A percentile compares a stretch with the other conserved stretches of the same genome.
phyloP scores from a whole-genome alignment of 2,888 invertebrate species.

The Caenorhabditis virilis region DNA sequence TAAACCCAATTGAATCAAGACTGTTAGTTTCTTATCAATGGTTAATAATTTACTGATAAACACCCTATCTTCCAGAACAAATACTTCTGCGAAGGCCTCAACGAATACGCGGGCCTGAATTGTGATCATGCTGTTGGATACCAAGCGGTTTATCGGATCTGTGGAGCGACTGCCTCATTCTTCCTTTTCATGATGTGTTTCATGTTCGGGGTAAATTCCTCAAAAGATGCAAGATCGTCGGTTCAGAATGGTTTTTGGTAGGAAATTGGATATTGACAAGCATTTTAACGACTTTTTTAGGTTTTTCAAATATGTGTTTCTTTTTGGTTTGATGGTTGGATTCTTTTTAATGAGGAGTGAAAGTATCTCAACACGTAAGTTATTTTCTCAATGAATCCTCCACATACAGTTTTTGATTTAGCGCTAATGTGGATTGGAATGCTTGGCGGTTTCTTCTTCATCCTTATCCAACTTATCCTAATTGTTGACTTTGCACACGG shows the following conservation, averaged over 20 bases:
- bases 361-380: slow-evolving; percentile 71
- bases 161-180: slow-evolving; percentile 90
- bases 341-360: slow-evolving; percentile 92
- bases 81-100: slow-evolving; percentile 64
- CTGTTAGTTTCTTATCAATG: too few species aligned
- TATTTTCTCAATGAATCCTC: too few species aligned
- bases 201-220: slow-evolving; percentile 88
- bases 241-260: slow-evolving; percentile 91
- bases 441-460: slow-evolving; percentile 93
- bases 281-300: background rate
- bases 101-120: slow-evolving; percentile 46
- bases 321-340: slow-evolving; percentile 88
- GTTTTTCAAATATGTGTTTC: slow-evolving; percentile 82
- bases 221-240: slow-evolving; percentile 87
- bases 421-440: slow-evolving; percentile 97
- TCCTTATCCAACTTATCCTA: slow-evolving; percentile 91
- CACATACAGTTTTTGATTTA: too few species aligned
- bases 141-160: slow-evolving; percentile 74
- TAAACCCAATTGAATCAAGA: too few species aligned
- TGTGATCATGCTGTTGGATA: slow-evolving; percentile 65
- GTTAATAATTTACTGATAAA: background rate
- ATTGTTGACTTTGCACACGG: slow-evolving; percentile 97
- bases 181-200: slow-evolving; percentile 88
- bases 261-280: background rate
- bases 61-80: slow-evolving; percentile 41